Percentiles rank a stretch among this genome's conserved stretches.
These are phyloP conservation scores for Pseudocheirus occidentalis DNA, from an alignment of 2,797 vertebrate genomes.

Conservation along the genomic window DNA sequence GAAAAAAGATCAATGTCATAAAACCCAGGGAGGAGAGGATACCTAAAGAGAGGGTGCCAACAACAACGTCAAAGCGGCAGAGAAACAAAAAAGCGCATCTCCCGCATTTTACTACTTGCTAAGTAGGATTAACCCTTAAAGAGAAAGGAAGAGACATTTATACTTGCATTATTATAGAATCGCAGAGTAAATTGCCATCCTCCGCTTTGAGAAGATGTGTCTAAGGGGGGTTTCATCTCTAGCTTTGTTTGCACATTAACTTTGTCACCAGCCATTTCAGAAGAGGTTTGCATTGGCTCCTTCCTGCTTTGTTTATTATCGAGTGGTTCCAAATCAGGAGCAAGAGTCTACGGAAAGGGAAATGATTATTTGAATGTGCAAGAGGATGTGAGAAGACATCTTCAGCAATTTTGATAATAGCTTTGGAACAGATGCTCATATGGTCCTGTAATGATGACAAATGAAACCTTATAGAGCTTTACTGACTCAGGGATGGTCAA, in stretches of 20 bases:
- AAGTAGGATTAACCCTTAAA: slow-evolving; percentile 6
- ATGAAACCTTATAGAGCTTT: slow-evolving; percentile 79
- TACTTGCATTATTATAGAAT: slow-evolving; percentile 33
- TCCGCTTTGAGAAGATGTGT: slow-evolving; percentile 14
- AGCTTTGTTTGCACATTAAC: slow-evolving; percentile 41
- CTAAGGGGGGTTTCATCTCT: background rate
- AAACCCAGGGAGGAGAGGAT: background rate
- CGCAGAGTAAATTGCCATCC: slow-evolving; percentile 46
- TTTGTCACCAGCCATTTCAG: slow-evolving; percentile 66
- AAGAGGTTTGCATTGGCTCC: slow-evolving; percentile 68
- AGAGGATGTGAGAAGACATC: slow-evolving; percentile 89
- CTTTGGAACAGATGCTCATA: slow-evolving; percentile 86
- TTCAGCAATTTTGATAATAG: slow-evolving; percentile 91
- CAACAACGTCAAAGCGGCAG: background rate
- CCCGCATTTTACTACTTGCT: background rate
- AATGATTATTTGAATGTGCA: slow-evolving; percentile 84
- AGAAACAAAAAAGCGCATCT: accelerated
- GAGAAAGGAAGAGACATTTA: slow-evolving; percentile 4
- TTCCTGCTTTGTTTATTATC: slow-evolving; percentile 77
- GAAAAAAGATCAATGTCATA: background rate
- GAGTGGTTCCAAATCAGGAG: slow-evolving; percentile 78
- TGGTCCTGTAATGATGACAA: slow-evolving; percentile 90
- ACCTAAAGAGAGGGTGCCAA: background rate
- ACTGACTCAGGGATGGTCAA: slow-evolving; percentile 54
- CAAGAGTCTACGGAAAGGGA: slow-evolving; percentile 78